Percentiles rank a stretch among this genome's conserved stretches.
phyloP scores from a whole-genome alignment of 2,888 invertebrate species.

The Panzeria rudis region DNA sequence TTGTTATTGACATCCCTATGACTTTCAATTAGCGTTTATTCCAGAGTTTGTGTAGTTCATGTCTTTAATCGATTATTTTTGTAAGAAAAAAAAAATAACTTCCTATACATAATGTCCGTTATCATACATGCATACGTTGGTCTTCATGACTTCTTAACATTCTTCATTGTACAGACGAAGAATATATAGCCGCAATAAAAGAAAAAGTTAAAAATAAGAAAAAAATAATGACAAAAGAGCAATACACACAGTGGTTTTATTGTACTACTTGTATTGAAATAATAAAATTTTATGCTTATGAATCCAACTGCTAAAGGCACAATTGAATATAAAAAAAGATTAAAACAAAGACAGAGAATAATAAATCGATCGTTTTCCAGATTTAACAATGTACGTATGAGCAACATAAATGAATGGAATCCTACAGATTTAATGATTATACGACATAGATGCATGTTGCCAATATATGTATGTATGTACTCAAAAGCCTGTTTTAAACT shows the following conservation, averaged over 20 bases:
- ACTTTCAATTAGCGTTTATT: not conserved
- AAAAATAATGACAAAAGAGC: not conserved
- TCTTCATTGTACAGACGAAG: conserved; percentile 11
- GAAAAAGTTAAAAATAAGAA: conserved; percentile 8
- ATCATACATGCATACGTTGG: not conserved
- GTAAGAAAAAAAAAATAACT: not conserved
- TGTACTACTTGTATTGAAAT: conserved; percentile 13
- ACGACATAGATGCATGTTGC: not conserved
- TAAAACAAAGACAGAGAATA: conserved; percentile 3
- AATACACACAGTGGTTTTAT: conserved; percentile 1
- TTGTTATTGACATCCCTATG: too few relatives aligned
- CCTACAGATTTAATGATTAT: conserved; percentile 17
- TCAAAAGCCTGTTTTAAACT: not conserved
- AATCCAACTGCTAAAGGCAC: conserved; percentile 35
- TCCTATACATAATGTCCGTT: not conserved
- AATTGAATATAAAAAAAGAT: conserved; percentile 27
- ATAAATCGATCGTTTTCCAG: conserved; percentile 39
- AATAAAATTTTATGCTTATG: conserved; percentile 52
- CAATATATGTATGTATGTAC: not conserved
- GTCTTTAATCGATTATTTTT: not conserved
- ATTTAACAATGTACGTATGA: conserved; percentile 30
- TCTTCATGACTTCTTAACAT: conserved; percentile 1
- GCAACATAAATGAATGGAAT: conserved; percentile 21
- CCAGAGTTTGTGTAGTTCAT: not conserved
- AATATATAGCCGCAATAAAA: conserved; percentile 17